Conservation (phyloP, 2,113 vertebrate genomes). For the Ammodytes dubius region DNA sequence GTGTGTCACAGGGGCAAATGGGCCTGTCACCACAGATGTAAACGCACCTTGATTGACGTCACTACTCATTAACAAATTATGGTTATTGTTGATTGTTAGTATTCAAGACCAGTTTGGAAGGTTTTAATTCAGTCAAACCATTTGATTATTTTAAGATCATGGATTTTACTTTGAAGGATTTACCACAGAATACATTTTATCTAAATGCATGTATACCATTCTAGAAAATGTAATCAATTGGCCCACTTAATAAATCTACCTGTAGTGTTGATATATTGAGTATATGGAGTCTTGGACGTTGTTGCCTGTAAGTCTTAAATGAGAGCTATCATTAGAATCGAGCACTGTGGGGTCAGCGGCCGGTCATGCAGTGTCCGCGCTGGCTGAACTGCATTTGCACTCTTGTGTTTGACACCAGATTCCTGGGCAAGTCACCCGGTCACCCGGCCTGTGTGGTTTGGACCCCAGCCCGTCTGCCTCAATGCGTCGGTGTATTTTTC, state of each 20-base stretch:
- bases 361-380: constrained; percentile 34
- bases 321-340: neutral
- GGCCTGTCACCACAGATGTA: neutral
- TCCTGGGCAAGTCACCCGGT: constrained; percentile 13
- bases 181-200: neutral
- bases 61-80: neutral
- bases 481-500: neutral
- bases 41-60: neutral
- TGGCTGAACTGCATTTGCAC: constrained; percentile 41
- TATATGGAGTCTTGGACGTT: neutral
- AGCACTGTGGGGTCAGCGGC: constrained; percentile 41
- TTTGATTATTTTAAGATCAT: neutral
- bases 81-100: neutral
- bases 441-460: neutral
- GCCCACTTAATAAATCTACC: neutral
- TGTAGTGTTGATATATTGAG: fast-evolving
- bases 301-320: neutral
- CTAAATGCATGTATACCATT: neutral
- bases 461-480: neutral
- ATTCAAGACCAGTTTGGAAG: neutral
- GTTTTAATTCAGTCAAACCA: neutral
- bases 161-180: neutral
- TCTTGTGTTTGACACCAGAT: constrained; percentile 35
- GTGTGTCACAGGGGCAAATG: neutral
- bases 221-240: neutral